Evolutionary conservation across 2,888 invertebrate genomes (phyloP), one percentile per base, ranked within the genome.

Genomic region (Euclidia mi): DNA sequence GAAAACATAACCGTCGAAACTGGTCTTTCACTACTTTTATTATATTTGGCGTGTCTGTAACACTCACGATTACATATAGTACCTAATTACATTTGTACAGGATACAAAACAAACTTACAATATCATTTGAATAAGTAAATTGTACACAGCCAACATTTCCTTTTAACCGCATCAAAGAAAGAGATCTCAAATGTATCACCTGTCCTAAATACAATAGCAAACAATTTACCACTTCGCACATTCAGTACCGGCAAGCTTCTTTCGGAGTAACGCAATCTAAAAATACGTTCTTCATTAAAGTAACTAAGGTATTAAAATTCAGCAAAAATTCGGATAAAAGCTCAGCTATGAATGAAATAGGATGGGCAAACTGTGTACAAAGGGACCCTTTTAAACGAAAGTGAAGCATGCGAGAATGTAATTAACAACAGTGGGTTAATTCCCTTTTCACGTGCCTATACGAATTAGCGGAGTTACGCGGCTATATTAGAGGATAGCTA

Each of bases 381-480:
- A 87, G 85, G 84, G 87, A 86, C 88, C 90, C 89, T 91, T 92
- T 89, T 86, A 87, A 87, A 87, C 84, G 85, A 89, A 91, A 90
- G 87, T 89, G 86, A 89, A 89, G 89, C 94, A 93, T 92, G 93
- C 92, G 92, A 93, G 90, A 92, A 89, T 84, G 90, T 91, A 92
- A 94, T 94, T 94, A 94, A 88, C 91, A 87, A 86, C 87, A 91
- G 82, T 89, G 87, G 92, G 93, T 91, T 94, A 92, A 92, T 92
- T 90, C 83, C 78, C 83, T 79, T 87, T 91, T 93, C 86, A 89
- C 93, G 91, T 93, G 92, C 84, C 86, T 88, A 88, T 90, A 87
- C 76, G 88, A 89, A 90, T 92, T 91, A 92, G 85, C 79, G 68
- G 83, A 85, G 83, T 88, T 89, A 85, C 85, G 73, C 77, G 76